These are phyloP conservation scores for Thumatha senex DNA, from an alignment of 2,888 invertebrate species.

Conservation along the genomic window DNA sequence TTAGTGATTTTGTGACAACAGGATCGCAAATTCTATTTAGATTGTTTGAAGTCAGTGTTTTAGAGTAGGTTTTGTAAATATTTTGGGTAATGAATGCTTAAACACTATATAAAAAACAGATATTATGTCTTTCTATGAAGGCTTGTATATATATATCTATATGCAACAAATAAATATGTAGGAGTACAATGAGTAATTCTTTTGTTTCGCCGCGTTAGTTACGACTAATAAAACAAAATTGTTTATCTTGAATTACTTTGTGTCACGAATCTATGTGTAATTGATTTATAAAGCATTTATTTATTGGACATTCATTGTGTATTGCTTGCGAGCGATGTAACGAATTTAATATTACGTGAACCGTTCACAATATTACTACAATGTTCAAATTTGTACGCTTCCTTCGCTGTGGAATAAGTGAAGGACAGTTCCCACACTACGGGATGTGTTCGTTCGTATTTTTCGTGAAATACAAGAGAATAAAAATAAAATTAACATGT, in stretches of 20 bases:
- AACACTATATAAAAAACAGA: neutral
- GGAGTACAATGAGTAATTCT: constrained; percentile 1
- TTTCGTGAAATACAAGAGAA: too few relatives aligned
- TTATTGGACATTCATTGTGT: neutral
- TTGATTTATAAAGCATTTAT: neutral
- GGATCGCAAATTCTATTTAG: too few relatives aligned
- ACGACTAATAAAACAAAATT: neutral
- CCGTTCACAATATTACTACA: too few relatives aligned
- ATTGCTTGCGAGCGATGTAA: neutral
- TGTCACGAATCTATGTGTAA: neutral
- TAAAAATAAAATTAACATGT: too few relatives aligned
- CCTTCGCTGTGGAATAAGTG: too few relatives aligned
- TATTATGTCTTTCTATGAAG: neutral
- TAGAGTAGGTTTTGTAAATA: too few relatives aligned
- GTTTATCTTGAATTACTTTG: neutral
- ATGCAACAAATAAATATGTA: neutral
- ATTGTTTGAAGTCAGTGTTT: too few relatives aligned
- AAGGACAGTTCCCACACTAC: too few relatives aligned
- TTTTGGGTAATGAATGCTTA: too few relatives aligned
- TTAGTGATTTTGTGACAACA: too few relatives aligned
- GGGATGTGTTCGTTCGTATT: too few relatives aligned
- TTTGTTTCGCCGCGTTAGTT: neutral
- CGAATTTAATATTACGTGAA: neutral
- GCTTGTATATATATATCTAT: neutral
- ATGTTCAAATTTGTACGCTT: too few relatives aligned